Percentiles rank a stretch among this genome's conserved stretches.
These are phyloP conservation scores for Gandaritis pyraliata DNA, from an alignment of 2,888 invertebrate species.

Conservation along the genomic window DNA sequence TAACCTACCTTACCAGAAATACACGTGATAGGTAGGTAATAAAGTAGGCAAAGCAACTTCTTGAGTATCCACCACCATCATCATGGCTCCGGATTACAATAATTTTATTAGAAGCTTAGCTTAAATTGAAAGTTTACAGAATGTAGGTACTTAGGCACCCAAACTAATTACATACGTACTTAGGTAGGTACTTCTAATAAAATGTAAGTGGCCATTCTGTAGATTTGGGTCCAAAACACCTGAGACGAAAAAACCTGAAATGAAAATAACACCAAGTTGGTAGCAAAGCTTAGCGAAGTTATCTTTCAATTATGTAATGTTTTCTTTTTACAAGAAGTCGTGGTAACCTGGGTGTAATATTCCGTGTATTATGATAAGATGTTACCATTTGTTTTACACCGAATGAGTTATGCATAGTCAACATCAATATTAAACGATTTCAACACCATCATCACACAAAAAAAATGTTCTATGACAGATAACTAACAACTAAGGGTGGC, in stretches of 20 bases:
- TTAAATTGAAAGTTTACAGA: slow-evolving; percentile 16
- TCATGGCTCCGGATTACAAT: slow-evolving; percentile 8
- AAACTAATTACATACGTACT: slow-evolving; percentile 24
- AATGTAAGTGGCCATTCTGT: slow-evolving; percentile 26
- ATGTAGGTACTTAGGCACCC: slow-evolving; percentile 7
- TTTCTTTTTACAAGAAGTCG: too few species aligned
- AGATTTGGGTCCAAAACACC: slow-evolving; percentile 20
- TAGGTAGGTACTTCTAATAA: slow-evolving; percentile 17
- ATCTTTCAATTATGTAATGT: not conserved
- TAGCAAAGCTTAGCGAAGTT: not conserved
- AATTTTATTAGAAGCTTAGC: slow-evolving; percentile 13
- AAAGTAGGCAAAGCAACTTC: too few species aligned
- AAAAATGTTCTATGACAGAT: too few species aligned
- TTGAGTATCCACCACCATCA: not conserved
- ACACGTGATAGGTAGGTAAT: too few species aligned
- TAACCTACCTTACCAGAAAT: too few species aligned
- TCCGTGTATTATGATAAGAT: too few species aligned
- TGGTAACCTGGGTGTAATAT: too few species aligned
- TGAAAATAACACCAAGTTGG: not conserved
- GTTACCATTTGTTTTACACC: too few species aligned
- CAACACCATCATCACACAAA: too few species aligned
- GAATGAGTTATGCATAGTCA: too few species aligned
- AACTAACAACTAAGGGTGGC: too few species aligned
- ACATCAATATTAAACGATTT: too few species aligned
- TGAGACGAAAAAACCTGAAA: slow-evolving; percentile 5